Conservation (phyloP, 1,140 invertebrate genomes). For the Drepana arcuata region DNA sequence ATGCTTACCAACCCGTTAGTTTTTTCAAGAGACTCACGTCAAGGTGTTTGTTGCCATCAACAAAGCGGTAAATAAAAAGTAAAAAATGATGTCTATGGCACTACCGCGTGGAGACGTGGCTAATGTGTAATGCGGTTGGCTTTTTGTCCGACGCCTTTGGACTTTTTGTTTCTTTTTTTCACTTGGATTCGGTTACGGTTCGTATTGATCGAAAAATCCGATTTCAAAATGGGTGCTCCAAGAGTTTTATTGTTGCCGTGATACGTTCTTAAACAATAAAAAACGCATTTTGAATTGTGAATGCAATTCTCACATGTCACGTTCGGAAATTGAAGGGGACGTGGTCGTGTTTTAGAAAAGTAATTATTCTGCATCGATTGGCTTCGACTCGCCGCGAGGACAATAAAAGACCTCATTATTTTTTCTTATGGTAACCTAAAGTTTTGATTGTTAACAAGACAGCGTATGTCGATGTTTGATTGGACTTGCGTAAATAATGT, state of each 20-base stretch:
- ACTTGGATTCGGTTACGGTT: slow-evolving; percentile 61
- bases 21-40: slow-evolving; percentile 39
- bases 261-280: slow-evolving; percentile 70
- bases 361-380: slow-evolving; percentile 61
- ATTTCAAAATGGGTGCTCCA: slow-evolving; percentile 66
- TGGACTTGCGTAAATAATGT: slow-evolving; percentile 51
- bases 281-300: slow-evolving; percentile 59
- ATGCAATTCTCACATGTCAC: slow-evolving; percentile 70
- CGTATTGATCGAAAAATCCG: slow-evolving; percentile 68
- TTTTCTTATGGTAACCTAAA: slow-evolving; percentile 50
- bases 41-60: slow-evolving; percentile 42
- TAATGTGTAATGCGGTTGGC: slow-evolving; percentile 70
- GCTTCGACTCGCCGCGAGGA: slow-evolving; percentile 38
- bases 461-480: slow-evolving; percentile 46
- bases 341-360: slow-evolving; percentile 63
- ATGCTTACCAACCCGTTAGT: slow-evolving; percentile 31
- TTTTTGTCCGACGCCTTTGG: slow-evolving; percentile 54
- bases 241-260: slow-evolving; percentile 60
- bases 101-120: slow-evolving; percentile 66
- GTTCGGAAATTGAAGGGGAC: slow-evolving; percentile 62
- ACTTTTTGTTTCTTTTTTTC: slow-evolving; percentile 50
- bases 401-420: slow-evolving; percentile 64
- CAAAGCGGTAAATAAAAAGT: slow-evolving; percentile 44
- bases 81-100: slow-evolving; percentile 49
- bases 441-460: slow-evolving; percentile 46